A percentile compares a stretch with the other conserved stretches of the same genome.
These are phyloP conservation scores for Alouatta palliata DNA, from an alignment of 2,113 vertebrate species.

Conservation along the genomic window DNA sequence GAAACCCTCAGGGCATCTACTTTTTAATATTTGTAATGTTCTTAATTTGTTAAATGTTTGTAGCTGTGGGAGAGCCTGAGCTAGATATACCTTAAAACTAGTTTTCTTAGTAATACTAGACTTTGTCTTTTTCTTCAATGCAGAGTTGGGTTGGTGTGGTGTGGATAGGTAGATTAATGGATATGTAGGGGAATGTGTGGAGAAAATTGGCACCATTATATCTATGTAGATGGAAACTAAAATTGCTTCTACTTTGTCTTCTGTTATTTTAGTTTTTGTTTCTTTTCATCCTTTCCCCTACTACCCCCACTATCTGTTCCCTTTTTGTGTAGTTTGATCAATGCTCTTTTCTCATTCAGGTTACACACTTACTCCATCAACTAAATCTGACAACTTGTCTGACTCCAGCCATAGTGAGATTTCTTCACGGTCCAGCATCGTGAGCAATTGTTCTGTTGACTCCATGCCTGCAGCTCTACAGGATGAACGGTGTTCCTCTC, in stretches of 20 bases:
- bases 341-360: conserved; percentile 81
- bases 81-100: not conserved
- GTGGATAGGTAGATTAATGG: not conserved
- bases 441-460: conserved; percentile 94
- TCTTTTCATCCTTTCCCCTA: not conserved
- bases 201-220: not conserved
- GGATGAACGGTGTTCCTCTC: conserved; percentile 87
- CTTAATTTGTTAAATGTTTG: conserved; percentile 21
- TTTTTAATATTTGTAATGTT: conserved; percentile 25
- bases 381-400: conserved; percentile 91
- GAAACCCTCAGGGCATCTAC: not conserved
- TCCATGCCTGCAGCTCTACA: conserved; percentile 87
- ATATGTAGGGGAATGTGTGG: not conserved
- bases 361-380: conserved; percentile 87
- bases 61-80: conserved; percentile 2
- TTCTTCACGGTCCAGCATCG: conserved; percentile 95
- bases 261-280: accelerated
- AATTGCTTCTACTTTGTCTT: not conserved
- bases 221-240: not conserved
- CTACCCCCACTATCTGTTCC: not conserved
- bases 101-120: not conserved
- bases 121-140: not conserved
- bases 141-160: not conserved
- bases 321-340: not conserved
- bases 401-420: conserved; percentile 98